Percentiles rank a stretch among this genome's conserved stretches.
Conservation (phyloP, 1,140 invertebrate species). For the Lucilia sericata region DNA sequence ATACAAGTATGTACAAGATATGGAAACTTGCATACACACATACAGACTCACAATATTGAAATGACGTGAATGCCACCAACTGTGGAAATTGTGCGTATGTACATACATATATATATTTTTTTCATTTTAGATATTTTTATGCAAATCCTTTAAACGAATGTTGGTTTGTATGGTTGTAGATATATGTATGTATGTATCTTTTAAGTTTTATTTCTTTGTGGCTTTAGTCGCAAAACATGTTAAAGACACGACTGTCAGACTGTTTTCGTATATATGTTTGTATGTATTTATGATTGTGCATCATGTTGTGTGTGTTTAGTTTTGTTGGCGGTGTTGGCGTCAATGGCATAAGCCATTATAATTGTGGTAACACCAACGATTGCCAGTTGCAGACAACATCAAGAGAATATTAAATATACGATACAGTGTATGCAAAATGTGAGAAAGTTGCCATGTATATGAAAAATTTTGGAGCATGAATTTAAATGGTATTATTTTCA, state of each 20-base stretch:
- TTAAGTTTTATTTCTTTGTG: slow-evolving; percentile 2
- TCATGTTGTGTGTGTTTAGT: slow-evolving; percentile 16
- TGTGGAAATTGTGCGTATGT: slow-evolving; percentile 37
- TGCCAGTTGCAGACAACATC: slow-evolving; percentile 24
- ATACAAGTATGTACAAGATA: neutral
- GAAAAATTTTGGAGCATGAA: no score
- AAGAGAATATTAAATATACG: slow-evolving; percentile 33
- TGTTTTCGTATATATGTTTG: neutral
- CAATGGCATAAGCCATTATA: slow-evolving; percentile 42
- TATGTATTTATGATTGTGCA: neutral
- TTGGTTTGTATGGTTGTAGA: no score
- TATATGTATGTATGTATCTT: neutral
- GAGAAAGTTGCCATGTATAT: neutral
- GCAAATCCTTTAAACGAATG: slow-evolving; percentile 31
- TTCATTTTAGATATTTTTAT: slow-evolving; percentile 31
- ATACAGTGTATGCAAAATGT: neutral
- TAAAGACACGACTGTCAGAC: slow-evolving; percentile 21
- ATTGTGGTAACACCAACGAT: slow-evolving; percentile 42
- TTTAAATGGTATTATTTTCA: neutral
- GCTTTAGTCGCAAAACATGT: slow-evolving; percentile 24
- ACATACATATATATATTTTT: neutral
- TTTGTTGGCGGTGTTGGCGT: slow-evolving; percentile 39
- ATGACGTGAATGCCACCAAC: slow-evolving; percentile 43
- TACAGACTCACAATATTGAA: neutral
- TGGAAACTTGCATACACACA: neutral